These are phyloP conservation scores for Parapsyche elsis DNA, from an alignment of 1,140 invertebrate species.

Conservation along the genomic window DNA sequence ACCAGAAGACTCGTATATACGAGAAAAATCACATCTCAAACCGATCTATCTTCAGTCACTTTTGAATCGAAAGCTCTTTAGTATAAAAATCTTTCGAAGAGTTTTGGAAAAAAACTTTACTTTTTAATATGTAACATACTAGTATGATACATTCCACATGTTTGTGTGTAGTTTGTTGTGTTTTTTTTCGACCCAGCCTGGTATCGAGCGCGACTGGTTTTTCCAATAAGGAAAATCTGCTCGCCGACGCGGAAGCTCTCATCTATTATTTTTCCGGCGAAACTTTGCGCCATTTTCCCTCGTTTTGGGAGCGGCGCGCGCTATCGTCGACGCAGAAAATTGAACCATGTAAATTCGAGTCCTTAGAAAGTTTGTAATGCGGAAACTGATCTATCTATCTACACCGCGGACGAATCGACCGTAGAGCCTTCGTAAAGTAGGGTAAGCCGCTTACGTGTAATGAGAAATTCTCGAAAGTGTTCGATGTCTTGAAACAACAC, in stretches of 20 bases:
- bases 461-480: conserved; percentile 16
- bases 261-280: conserved; percentile 21
- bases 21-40: too few species aligned
- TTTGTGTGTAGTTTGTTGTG: too few species aligned
- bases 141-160: too few species aligned
- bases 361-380: conserved; percentile 43
- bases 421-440: neutral
- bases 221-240: too few species aligned
- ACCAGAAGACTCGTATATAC: neutral
- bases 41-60: too few species aligned
- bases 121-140: too few species aligned
- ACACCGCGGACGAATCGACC: neutral
- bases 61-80: too few species aligned
- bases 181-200: too few species aligned
- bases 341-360: conserved; percentile 48
- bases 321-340: conserved; percentile 47
- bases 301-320: neutral
- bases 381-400: conserved; percentile 28
- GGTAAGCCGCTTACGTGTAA: conserved; percentile 27
- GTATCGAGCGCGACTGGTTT: too few species aligned
- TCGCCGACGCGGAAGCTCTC: neutral
- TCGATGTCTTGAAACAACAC: conserved; percentile 1
- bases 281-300: neutral
- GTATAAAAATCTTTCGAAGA: too few species aligned
- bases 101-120: too few species aligned